Base-by-base conservation (phyloP, 2,797 vertebrate genomes). In the Schizothorax lantsangensis region DNA sequence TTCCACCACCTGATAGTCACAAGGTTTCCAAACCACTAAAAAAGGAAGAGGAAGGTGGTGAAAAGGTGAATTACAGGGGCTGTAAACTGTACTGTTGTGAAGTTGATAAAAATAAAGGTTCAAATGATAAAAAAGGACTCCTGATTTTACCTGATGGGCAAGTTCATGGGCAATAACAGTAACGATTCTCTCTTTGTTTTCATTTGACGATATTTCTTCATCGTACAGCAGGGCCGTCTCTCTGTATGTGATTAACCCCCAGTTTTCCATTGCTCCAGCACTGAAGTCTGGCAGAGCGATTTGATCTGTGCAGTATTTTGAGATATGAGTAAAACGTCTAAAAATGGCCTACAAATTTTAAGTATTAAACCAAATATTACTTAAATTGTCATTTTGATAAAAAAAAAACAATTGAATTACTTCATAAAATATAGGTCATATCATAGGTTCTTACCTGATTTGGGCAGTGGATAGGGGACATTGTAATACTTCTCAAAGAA, bases 21-120 rank as follows among this genome's bases (percentile, higher is more conserved):
- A 89, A 99, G 95, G 91, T 99, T 99, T 69, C 98, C 98, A 6
- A 99, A 99, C 98, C 98, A 99, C 98, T 99, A 93, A 33, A 68
- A n/a, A 30, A 30, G n/a, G n/a, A 33, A 88, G 10, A 38, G 5
- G 72, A 12, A 73, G 38, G 36, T 69, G 45, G 49, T 8, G 33
- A 62, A 45, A 45, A 45, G 54, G 49, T 47, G 6, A 71, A 66
- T 66, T 66, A 66, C 6, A 5, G 14, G 47, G 14, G 14, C 1
- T 49, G 14, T 45, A 4, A 45, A 45, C 40, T n/a, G 43, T 7
- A 73, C 23, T 15, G 38, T 40, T 71, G 30, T 43, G 10, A 43
- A 40, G 36, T 6, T 23, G 17, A 38, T 26, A 26, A 74, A 73
- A 30, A n/a, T 11, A 3, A n/a, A 9, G 38, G 6, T 14, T 64